A percentile compares a stretch with the other conserved stretches of the same genome.
phyloP scores from a whole-genome alignment of 2,113 vertebrate species.

The Laticauda colubrina region DNA sequence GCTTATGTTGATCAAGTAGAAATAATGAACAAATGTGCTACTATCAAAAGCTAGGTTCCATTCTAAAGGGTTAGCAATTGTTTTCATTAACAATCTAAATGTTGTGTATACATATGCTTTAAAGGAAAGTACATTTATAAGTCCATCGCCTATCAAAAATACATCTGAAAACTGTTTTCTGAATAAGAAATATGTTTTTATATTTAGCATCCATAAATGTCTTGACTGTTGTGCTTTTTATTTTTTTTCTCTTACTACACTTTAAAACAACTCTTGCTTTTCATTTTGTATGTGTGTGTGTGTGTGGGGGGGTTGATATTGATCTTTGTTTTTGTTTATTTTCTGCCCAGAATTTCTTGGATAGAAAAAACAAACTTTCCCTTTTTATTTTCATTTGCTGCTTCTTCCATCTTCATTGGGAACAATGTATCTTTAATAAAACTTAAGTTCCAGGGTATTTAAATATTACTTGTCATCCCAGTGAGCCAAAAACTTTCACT shows the following conservation, averaged over 20 bases:
- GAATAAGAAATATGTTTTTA: conserved; percentile 6
- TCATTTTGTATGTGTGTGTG: neutral
- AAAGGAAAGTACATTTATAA: conserved; percentile 23
- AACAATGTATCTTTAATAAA: too few relatives aligned
- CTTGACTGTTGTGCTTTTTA: conserved; percentile 23
- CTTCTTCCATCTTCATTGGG: too few relatives aligned
- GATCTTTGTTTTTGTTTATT: neutral
- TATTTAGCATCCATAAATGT: neutral
- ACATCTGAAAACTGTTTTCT: conserved; percentile 1
- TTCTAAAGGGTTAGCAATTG: conserved; percentile 40
- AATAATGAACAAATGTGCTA: conserved; percentile 33
- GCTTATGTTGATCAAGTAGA: conserved; percentile 39
- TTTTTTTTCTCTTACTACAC: neutral
- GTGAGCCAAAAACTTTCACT: too few relatives aligned
- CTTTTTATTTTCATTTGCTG: too few relatives aligned
- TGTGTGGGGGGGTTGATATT: neutral
- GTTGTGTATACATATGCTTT: conserved; percentile 14
- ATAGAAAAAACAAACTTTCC: too few relatives aligned
- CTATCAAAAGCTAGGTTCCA: conserved; percentile 54
- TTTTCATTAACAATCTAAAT: conserved; percentile 29
- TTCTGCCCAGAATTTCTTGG: neutral
- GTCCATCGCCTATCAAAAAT: conserved; percentile 19
- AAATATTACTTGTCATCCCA: too few relatives aligned
- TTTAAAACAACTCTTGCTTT: neutral
- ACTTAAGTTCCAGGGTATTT: too few relatives aligned